These are phyloP conservation scores for Alloscopus bannaensis DNA, from an alignment of 2,888 invertebrate genomes.

Conservation along the genomic window DNA sequence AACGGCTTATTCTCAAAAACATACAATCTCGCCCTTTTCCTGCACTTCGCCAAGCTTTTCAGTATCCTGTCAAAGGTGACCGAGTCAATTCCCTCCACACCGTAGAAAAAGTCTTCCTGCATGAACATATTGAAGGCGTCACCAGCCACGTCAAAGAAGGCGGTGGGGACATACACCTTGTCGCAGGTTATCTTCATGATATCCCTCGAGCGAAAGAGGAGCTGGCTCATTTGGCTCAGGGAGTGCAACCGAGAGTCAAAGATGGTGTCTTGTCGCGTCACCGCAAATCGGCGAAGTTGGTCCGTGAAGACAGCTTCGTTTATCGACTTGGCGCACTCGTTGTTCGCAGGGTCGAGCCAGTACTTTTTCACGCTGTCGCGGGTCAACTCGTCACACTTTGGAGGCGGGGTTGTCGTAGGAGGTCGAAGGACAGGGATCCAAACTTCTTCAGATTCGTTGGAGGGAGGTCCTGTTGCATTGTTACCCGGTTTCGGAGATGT, in stretches of 20 bases:
- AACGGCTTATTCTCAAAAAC: slow-evolving; percentile 45
- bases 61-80: slow-evolving; percentile 56
- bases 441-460: neutral
- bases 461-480: too few relatives aligned
- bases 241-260: slow-evolving; percentile 61
- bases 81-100: slow-evolving; percentile 56
- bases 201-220: slow-evolving; percentile 43
- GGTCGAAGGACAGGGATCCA: slow-evolving; percentile 34
- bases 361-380: slow-evolving; percentile 58
- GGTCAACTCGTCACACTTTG: slow-evolving; percentile 44
- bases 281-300: slow-evolving; percentile 64
- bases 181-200: slow-evolving; percentile 66
- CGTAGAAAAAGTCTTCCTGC: slow-evolving; percentile 69
- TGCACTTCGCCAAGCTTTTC: slow-evolving; percentile 49
- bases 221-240: slow-evolving; percentile 60
- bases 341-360: slow-evolving; percentile 53
- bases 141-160: slow-evolving; percentile 60
- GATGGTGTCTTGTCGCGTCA: slow-evolving; percentile 49
- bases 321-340: slow-evolving; percentile 56
- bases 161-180: slow-evolving; percentile 50
- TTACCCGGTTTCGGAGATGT: neutral
- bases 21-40: slow-evolving; percentile 51
- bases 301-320: slow-evolving; percentile 65
- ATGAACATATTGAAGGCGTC: slow-evolving; percentile 67
- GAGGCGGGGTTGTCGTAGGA: neutral